Base-by-base conservation (phyloP, 1,140 invertebrate genomes). In the Zaprionus ornatus region DNA sequence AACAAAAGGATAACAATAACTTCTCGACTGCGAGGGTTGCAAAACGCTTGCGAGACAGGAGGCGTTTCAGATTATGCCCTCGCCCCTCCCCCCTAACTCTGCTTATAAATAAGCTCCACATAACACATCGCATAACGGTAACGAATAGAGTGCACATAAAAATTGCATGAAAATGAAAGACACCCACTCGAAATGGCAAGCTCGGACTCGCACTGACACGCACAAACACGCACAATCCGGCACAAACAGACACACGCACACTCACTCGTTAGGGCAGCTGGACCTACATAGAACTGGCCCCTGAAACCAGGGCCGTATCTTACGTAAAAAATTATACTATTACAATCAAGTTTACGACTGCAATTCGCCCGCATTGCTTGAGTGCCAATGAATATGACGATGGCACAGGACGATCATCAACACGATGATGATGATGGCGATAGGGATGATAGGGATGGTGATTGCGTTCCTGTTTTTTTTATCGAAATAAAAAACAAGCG, bases 1-100 rank as follows among this genome's bases (percentile, higher is more conserved):
- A 88, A 88, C 84, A 88, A 88, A 88, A 88, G 84, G 84, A 88
- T 88, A 88, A 90, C 81, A 88, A 88, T 90, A 88, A 90, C 86
- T 88, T 88, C 54, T 66, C 52, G n/a, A 57, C 48, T 1, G 15
- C 45, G n/a, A 48, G 35, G 27, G 17, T 15, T 25, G 9, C 21
- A 40, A 50, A 79, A 74, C 60, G 70, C 79, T 82, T 77, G 4
- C 5, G 4, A 15, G 37, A 7, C 62, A 70, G 73, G 54, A 10
- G 84, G 80, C 80, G 77, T 71, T 32, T 32, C 29, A 80, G 80
- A 88, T 83, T 87, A 78, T 88, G 80, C 68, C 60, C 77, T 37
- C 69, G 66, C 50, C 40, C 60, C 63, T 13, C 37, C 27, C n/a
- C 42, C n/a, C n/a, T 5, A 17, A 66, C 55, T 72, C 27, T 62